Evolutionary conservation across 2,113 vertebrate species (phyloP).

Genomic region (Proterorhinus semilunaris): DNA sequence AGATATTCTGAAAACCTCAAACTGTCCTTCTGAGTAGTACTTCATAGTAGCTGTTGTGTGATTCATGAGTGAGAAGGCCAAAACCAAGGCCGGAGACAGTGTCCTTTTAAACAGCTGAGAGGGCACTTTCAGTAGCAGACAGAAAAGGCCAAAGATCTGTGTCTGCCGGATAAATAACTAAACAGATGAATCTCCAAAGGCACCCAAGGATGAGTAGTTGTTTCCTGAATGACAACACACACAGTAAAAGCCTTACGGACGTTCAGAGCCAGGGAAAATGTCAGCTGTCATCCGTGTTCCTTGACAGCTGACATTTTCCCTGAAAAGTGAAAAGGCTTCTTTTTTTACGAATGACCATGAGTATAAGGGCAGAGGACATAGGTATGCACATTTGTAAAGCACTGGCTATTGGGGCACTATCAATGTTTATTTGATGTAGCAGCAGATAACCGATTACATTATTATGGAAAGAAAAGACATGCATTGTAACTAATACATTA

Average conservation of each 20-base stretch:
- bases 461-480: conserved; percentile 8
- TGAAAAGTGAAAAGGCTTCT: conserved; percentile 27
- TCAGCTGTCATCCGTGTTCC: conserved; percentile 54
- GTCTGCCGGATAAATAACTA: conserved; percentile 43
- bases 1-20: conserved; percentile 1
- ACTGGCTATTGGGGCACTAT: no score
- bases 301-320: no score
- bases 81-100: conserved; percentile 20
- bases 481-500: no score
- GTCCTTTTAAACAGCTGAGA: conserved; percentile 30
- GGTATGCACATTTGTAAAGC: no score
- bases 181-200: conserved; percentile 51
- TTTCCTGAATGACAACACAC: conserved; percentile 46
- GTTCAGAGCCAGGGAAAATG: conserved; percentile 57
- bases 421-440: no score
- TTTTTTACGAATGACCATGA: conserved; percentile 63
- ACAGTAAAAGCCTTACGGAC: conserved; percentile 42
- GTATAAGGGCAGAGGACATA: neutral
- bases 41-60: conserved; percentile 14
- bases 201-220: conserved; percentile 36
- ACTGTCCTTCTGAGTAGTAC: conserved; percentile 21
- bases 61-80: conserved; percentile 3
- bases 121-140: conserved; percentile 11
- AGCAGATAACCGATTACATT: no score
- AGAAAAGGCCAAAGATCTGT: conserved; percentile 23